These are phyloP conservation scores for Neotoxoptera formosana DNA, from an alignment of 1,140 invertebrate genomes.

Conservation along the genomic window DNA sequence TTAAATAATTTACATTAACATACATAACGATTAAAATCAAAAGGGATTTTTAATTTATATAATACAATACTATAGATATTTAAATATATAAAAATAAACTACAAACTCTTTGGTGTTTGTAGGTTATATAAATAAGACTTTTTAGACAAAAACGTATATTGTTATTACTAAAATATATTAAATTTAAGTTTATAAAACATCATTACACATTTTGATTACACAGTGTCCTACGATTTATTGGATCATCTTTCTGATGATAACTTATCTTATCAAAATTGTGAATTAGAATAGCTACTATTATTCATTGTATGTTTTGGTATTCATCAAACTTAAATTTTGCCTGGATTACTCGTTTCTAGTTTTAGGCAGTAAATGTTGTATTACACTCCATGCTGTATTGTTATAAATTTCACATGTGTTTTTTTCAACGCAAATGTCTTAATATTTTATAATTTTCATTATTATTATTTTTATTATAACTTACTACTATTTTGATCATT, in stretches of 20 bases:
- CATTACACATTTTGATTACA: background rate
- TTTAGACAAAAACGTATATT: background rate
- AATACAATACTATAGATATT: background rate
- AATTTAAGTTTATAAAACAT: background rate
- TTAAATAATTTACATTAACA: background rate
- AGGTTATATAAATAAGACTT: background rate
- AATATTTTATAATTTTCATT: background rate
- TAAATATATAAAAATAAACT: background rate
- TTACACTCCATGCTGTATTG: background rate
- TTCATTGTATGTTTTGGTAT: background rate
- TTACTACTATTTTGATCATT: constrained; percentile 1
- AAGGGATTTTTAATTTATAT: background rate
- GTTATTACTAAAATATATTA: background rate
- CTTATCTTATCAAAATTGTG: background rate
- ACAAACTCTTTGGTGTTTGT: background rate
- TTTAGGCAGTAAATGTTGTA: background rate
- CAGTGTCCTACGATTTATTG: background rate
- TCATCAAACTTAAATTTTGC: background rate
- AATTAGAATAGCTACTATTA: background rate
- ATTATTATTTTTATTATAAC: background rate
- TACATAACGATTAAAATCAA: background rate
- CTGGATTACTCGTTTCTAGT: background rate
- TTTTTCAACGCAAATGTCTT: background rate
- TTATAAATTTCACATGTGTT: background rate
- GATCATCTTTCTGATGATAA: background rate